Conservation (phyloP, 2,888 invertebrate species). For the Pseudococcus longispinus region DNA sequence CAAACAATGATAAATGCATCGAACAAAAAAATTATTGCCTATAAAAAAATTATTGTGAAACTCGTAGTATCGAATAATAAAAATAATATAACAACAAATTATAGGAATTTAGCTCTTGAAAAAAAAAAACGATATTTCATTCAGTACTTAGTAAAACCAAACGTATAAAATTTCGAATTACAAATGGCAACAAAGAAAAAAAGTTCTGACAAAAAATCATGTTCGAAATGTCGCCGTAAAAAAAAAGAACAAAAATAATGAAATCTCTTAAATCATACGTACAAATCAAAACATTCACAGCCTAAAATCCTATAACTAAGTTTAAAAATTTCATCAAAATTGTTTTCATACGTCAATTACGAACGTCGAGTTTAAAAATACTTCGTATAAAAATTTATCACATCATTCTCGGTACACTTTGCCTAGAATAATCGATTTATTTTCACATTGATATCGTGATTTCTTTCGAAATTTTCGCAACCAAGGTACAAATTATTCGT, state of each 20-base stretch:
- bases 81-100: background rate
- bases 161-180: background rate
- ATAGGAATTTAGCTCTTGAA: constrained; percentile 2
- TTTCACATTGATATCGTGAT: background rate
- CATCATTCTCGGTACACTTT: constrained; percentile 8
- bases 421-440: background rate
- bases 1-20: constrained; percentile 16
- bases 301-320: constrained; percentile 5
- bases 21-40: background rate
- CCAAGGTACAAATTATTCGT: background rate
- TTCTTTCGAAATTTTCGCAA: background rate
- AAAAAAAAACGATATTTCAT: background rate
- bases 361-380: background rate
- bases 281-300: background rate
- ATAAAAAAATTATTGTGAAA: background rate
- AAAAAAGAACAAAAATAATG: background rate
- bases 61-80: background rate
- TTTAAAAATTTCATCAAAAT: background rate
- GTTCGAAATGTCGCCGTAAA: background rate
- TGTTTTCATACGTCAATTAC: background rate
- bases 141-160: background rate
- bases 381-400: background rate
- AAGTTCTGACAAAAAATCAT: background rate
- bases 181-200: background rate
- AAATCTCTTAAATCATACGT: background rate